Base-by-base conservation (phyloP, 2,888 invertebrate genomes). In the Drosophila parthenogenetica region DNA sequence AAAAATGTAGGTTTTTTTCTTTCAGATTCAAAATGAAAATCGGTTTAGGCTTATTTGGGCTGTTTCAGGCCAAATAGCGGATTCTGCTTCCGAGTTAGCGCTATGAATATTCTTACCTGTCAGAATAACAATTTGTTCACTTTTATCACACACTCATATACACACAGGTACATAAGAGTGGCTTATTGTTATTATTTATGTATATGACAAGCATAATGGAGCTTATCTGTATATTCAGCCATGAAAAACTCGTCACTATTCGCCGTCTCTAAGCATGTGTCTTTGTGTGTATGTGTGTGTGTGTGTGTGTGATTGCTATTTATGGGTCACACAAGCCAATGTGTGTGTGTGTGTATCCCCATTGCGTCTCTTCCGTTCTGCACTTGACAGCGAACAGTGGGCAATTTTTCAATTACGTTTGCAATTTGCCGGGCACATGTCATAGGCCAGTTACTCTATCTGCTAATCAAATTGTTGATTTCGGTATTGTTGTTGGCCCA, bases 381-480 rank as follows among this genome's bases (percentile, higher is more conserved):
- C 83, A 74, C 73, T 81, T 83, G 83, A 81, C 82, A 82, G 83
- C 72, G 58, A 70, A 81, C 72, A 72, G 73, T 80, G 73, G 77
- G 69, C 67, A 69, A 69, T 80, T 86, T 86, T 83, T 83, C 86
- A 83, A 83, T 86, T 86, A 80, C 59, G 61, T 69, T 68, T 71
- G 45, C 59, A 57, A 58, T 35, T 29, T 53, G 62, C 49, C 32
- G 22, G 57, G 51, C 64, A 77, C 70, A 74, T 81, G 79, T 79
- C 85, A 73, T 22, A 69, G 78, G 29, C 77, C 65, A 69, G 59
- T 57, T 35, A 46, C 8, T 13, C 17, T 29, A 58, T 48, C 54
- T 54, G 63, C 77, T 68, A 76, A 78, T 83, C 81, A 69, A 73
- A 65, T 61, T 67, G 29, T 29, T 29, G 29, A 19, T 2, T 19